Percentiles rank a stretch among this genome's conserved stretches.
Evolutionary conservation across 2,888 invertebrate genomes (phyloP).

Genomic region (Hypomecis atomaria): DNA sequence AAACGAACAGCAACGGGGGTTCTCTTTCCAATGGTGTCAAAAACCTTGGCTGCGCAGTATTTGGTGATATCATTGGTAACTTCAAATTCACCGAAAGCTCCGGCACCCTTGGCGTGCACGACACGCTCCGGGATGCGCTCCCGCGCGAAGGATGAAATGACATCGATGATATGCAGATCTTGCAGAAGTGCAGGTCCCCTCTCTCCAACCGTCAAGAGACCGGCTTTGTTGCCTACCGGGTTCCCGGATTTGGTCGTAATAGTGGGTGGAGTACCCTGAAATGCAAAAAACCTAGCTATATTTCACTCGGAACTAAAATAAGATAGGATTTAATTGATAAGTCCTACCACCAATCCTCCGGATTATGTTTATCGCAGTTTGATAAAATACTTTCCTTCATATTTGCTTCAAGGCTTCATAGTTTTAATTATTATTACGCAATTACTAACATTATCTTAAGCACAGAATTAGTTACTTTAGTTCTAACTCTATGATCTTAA

Average conservation of each 20-base stretch:
- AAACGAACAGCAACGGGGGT: slow-evolving; percentile 93
- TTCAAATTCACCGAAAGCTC: slow-evolving; percentile 94
- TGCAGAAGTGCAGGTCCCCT: slow-evolving; percentile 94
- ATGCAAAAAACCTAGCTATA: slow-evolving; percentile 37
- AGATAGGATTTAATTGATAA: not conserved
- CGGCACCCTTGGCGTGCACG: slow-evolving; percentile 98
- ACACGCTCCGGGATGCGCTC: slow-evolving; percentile 98
- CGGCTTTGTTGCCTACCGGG: slow-evolving; percentile 91
- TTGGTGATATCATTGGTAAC: slow-evolving; percentile 94
- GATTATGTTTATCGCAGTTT: too few relatives aligned
- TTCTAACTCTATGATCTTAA: too few relatives aligned
- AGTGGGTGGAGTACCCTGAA: slow-evolving; percentile 83
- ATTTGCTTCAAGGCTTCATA: too few relatives aligned
- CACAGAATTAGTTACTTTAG: too few relatives aligned
- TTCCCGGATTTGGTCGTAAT: slow-evolving; percentile 93
- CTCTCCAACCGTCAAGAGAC: slow-evolving; percentile 92
- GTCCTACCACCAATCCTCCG: not conserved
- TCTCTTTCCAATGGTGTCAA: slow-evolving; percentile 90
- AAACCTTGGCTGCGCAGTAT: slow-evolving; percentile 91
- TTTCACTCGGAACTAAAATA: not conserved
- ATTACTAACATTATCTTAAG: too few relatives aligned
- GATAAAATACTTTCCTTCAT: too few relatives aligned
- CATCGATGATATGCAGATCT: slow-evolving; percentile 92
- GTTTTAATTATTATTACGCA: too few relatives aligned
- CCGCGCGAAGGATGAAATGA: slow-evolving; percentile 92